Base-by-base conservation (phyloP, 2,888 invertebrate genomes). In the Eupithecia exiguata region DNA sequence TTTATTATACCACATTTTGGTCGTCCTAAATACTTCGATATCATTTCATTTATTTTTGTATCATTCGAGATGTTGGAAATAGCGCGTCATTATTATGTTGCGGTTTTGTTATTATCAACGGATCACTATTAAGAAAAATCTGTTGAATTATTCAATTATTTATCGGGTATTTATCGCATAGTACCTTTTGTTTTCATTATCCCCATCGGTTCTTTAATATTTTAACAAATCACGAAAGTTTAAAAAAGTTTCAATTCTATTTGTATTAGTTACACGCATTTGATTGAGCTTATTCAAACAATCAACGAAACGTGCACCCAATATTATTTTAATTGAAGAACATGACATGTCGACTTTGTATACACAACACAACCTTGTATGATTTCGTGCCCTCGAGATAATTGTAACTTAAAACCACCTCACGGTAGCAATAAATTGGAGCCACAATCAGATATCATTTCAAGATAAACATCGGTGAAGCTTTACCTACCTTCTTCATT, bases 1-100 rank as follows among this genome's bases (percentile, higher is more conserved):
- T 93, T 92, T 92, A 94, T 92, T 86, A 84, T 84, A 86, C 88
- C 85, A 87, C 84, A 84, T 84, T 85, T 85, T 87, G 85, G 84
- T 82, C 85, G 92, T 75, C 86, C 92, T 84, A 89, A 84, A 88
- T 92, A 86, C 83, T 83, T 84, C 79, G 81, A 82, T 84, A 81
- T 84, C 62, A 84, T 71, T 69, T 58, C 69, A 40, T 70, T 70
- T 75, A 77, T 74, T 74, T 77, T 76, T 72, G 16, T 49, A 71
- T 72, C 58, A 65, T 70, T 65, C 53, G 68, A 69, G 61, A n/a
- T 25, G 43, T 73, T 69, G n/a, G 68, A 73, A 72, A 66, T 74
- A 74, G 69, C 58, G 25, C 38, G 67, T 70, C 62, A 62, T 30
- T 35, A 68, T 65, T 70, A 35, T 74, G 53, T 70, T 63, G 9